These are phyloP conservation scores for Brachynemurus nebulosus DNA, from an alignment of 2,888 invertebrate species.

Conservation along the genomic window DNA sequence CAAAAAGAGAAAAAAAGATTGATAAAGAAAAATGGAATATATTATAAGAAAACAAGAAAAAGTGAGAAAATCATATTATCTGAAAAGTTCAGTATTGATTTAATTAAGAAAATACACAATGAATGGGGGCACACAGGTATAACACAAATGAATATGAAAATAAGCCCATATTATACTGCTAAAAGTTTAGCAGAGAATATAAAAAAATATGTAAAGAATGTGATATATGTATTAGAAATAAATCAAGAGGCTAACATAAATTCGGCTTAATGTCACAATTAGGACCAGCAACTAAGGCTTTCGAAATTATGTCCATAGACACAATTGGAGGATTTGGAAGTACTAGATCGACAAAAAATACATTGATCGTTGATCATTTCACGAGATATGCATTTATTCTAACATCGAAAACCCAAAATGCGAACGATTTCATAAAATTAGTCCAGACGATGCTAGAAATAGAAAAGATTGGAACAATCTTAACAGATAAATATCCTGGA, in stretches of 20 bases:
- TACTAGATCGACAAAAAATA: not conserved
- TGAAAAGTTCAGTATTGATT: not conserved
- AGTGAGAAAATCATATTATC: not conserved
- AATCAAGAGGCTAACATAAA: not conserved
- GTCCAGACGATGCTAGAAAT: not conserved
- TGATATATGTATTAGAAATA: too few species aligned
- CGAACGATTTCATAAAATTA: too few species aligned
- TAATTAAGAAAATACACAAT: not conserved
- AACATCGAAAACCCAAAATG: too few species aligned
- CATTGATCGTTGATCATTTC: not conserved
- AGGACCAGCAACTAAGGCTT: too few species aligned
- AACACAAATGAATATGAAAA: not conserved
- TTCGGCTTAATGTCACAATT: not conserved
- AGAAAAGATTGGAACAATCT: not conserved
- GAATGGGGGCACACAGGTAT: not conserved
- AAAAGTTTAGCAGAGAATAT: not conserved
- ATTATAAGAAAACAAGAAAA: too few species aligned
- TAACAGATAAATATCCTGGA: not conserved
- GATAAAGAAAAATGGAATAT: not conserved
- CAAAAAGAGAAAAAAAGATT: not conserved
- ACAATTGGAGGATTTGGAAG: slow-evolving; percentile 1
- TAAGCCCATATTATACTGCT: not conserved
- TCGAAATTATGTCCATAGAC: too few species aligned
- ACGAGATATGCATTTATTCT: not conserved
- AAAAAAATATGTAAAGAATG: too few species aligned